Evolutionary conservation across 2,888 invertebrate genomes (phyloP).

Genomic region (Phanerotoma sp.): DNA sequence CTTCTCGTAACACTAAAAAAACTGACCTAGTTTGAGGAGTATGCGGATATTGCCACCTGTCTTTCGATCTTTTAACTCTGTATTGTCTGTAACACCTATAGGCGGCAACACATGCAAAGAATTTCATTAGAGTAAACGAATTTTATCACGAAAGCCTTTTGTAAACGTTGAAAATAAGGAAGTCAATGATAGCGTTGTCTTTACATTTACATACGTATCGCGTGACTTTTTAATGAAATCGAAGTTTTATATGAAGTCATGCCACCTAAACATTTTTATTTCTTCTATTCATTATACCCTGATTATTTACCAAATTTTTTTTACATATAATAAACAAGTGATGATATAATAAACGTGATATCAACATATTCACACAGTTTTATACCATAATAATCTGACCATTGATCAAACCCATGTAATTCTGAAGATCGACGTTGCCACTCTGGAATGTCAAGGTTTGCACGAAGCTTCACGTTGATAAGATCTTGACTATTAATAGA

Average conservation of each 20-base stretch:
- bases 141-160: constrained; percentile 12
- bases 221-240: constrained; percentile 28
- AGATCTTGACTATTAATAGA: constrained; percentile 40
- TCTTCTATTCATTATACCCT: too few species aligned
- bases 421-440: not conserved
- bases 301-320: too few species aligned
- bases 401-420: not conserved
- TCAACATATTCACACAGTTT: too few species aligned
- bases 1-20: not conserved
- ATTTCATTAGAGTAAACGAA: constrained; percentile 13
- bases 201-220: constrained; percentile 19
- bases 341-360: too few species aligned
- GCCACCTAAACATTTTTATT: constrained; percentile 5
- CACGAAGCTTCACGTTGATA: constrained; percentile 30
- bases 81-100: constrained; percentile 25
- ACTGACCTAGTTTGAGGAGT: constrained; percentile 41
- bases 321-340: too few species aligned
- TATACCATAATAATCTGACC: not conserved
- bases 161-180: constrained; percentile 7
- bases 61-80: constrained; percentile 20
- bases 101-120: constrained; percentile 20
- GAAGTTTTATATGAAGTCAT: constrained; percentile 22
- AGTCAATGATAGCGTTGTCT: constrained; percentile 19
- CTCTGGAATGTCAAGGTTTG: constrained; percentile 34
- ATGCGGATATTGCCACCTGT: constrained; percentile 14